Conservation (phyloP, 2,113 vertebrate species). For the Pomatostomus ruficeps region DNA sequence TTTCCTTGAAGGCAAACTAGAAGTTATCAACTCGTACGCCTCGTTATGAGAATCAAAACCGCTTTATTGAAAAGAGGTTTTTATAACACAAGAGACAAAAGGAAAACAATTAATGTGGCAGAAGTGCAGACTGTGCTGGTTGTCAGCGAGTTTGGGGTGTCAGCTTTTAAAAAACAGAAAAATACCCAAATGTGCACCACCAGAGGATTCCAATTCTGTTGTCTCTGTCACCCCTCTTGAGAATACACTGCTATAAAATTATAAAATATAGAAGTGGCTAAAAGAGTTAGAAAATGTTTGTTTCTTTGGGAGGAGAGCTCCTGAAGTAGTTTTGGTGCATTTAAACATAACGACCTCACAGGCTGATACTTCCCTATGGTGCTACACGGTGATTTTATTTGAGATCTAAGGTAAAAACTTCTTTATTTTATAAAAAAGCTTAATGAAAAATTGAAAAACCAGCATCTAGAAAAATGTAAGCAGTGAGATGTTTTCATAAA, state of each 20-base stretch:
- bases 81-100: neutral
- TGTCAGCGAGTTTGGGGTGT: neutral
- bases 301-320: neutral
- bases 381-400: neutral
- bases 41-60: neutral
- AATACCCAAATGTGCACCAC: neutral
- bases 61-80: neutral
- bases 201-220: neutral
- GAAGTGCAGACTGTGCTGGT: neutral
- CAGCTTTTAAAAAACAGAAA: neutral
- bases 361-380: neutral
- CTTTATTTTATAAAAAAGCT: neutral
- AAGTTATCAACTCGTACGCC: neutral
- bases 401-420: neutral
- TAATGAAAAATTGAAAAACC: neutral
- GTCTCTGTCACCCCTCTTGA: neutral
- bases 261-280: neutral
- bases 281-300: neutral
- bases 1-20: slow-evolving; percentile 1
- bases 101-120: neutral
- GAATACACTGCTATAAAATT: neutral
- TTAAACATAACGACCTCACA: neutral
- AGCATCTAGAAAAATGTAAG: neutral
- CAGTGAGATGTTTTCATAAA: neutral
- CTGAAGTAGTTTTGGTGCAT: neutral